These are phyloP conservation scores for Psilopogon haemacephalus DNA, from an alignment of 2,113 vertebrate genomes.

Conservation along the genomic window DNA sequence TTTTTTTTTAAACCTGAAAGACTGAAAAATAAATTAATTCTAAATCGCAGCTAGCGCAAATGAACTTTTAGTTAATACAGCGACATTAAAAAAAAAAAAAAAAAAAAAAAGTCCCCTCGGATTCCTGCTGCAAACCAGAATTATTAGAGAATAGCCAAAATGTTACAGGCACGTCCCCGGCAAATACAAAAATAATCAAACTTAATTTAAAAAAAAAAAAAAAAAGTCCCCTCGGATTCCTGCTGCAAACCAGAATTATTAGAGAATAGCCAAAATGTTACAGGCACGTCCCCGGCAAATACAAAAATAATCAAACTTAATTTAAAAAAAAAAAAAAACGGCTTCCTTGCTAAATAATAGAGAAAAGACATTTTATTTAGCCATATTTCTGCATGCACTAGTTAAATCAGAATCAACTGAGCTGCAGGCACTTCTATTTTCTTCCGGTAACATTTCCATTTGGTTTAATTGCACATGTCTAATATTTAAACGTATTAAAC, in stretches of 20 bases:
- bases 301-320: neutral
- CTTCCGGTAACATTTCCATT: conserved; percentile 1
- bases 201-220: neutral
- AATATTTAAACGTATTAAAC: conserved; percentile 49
- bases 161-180: neutral
- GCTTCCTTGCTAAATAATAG: neutral
- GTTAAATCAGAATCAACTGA: neutral
- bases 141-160: neutral
- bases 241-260: neutral
- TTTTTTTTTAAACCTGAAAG: neutral
- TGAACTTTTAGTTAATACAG: neutral
- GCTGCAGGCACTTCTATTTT: conserved; percentile 10
- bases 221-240: neutral
- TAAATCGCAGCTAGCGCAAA: neutral
- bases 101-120: neutral
- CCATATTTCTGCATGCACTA: conserved; percentile 42
- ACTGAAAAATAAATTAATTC: neutral
- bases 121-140: neutral
- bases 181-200: neutral
- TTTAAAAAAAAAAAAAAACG: neutral
- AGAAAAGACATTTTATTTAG: conserved; percentile 29
- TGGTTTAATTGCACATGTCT: conserved; percentile 50
- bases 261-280: neutral
- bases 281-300: neutral
- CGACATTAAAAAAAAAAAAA: neutral